Evolutionary conservation across 23 tunicate species (phyloP).

Genomic region (Pegea sp.): DNA sequence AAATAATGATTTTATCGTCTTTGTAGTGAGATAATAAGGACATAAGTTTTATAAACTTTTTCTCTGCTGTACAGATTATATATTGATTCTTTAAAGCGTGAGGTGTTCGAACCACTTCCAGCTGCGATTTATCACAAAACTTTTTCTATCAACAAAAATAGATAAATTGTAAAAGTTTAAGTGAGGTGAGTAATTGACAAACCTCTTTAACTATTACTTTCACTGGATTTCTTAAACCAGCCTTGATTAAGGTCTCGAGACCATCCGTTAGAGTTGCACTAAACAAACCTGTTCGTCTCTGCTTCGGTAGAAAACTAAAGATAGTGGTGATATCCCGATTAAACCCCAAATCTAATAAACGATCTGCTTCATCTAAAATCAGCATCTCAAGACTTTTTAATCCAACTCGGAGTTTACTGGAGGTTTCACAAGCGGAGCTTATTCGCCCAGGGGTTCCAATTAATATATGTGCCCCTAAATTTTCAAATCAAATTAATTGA

Average conservation of each 20-base stretch:
- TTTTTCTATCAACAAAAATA: too few species aligned
- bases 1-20: conserved; percentile 38
- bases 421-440: conserved; percentile 30
- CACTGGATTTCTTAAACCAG: conserved; percentile 91
- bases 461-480: conserved; percentile 55
- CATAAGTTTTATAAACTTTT: conserved; percentile 43
- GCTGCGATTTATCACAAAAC: too few species aligned
- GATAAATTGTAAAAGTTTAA: neutral
- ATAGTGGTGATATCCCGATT: conserved; percentile 48
- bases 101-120: conserved; percentile 55
- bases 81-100: conserved; percentile 43
- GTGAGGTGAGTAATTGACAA: neutral
- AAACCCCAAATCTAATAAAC: conserved; percentile 87
- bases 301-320: conserved; percentile 52
- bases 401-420: conserved; percentile 11
- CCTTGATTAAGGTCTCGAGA: conserved; percentile 65
- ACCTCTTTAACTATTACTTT: conserved; percentile 77
- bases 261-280: conserved; percentile 93
- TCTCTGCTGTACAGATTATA: conserved; percentile 14
- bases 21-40: conserved; percentile 13
- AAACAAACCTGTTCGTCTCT: conserved; percentile 89
- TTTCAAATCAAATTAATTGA: too few species aligned
- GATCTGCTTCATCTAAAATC: conserved; percentile 92
- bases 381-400: conserved; percentile 48
- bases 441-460: conserved; percentile 95